Conservation (phyloP, 1,140 invertebrate genomes). For the Drosophila sturtevanti region DNA sequence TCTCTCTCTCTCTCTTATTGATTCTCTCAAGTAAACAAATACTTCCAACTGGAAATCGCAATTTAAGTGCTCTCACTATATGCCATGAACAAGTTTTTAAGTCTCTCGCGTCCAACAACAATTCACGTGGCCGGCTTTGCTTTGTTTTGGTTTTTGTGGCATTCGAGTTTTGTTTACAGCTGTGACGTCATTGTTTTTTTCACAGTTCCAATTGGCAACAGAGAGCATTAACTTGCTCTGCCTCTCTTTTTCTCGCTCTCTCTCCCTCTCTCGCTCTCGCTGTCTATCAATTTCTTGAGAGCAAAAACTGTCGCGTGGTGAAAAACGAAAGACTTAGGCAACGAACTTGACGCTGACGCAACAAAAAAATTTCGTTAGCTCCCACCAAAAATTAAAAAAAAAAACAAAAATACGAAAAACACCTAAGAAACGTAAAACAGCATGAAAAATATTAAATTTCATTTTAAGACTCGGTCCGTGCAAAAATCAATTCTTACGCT, state of each 20-base stretch:
- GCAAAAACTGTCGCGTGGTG: neutral
- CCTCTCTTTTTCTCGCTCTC: constrained; percentile 28
- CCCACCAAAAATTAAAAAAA: constrained; percentile 8
- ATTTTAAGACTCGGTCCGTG: constrained; percentile 44
- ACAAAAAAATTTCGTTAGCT: constrained; percentile 21
- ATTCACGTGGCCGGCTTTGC: constrained; percentile 75
- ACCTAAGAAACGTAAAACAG: constrained; percentile 10
- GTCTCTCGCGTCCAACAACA: constrained; percentile 8
- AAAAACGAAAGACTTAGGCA: constrained; percentile 71
- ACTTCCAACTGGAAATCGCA: constrained; percentile 49
- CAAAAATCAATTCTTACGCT: constrained; percentile 68
- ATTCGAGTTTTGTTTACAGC: constrained; percentile 63
- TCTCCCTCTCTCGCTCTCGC: constrained; percentile 8
- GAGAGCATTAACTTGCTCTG: neutral
- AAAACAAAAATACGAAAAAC: neutral
- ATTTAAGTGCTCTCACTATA: neutral
- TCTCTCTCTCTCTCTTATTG: neutral
- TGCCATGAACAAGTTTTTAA: constrained; percentile 55
- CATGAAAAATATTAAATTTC: constrained; percentile 68
- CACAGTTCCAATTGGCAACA: constrained; percentile 68
- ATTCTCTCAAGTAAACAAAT: constrained; percentile 66
- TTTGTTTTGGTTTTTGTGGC: constrained; percentile 71
- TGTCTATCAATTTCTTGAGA: neutral
- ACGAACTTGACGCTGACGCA: constrained; percentile 66
- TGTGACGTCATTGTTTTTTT: constrained; percentile 76